These are phyloP conservation scores for Cercopithecus mona DNA, from an alignment of 2,113 vertebrate genomes.

Conservation along the genomic window DNA sequence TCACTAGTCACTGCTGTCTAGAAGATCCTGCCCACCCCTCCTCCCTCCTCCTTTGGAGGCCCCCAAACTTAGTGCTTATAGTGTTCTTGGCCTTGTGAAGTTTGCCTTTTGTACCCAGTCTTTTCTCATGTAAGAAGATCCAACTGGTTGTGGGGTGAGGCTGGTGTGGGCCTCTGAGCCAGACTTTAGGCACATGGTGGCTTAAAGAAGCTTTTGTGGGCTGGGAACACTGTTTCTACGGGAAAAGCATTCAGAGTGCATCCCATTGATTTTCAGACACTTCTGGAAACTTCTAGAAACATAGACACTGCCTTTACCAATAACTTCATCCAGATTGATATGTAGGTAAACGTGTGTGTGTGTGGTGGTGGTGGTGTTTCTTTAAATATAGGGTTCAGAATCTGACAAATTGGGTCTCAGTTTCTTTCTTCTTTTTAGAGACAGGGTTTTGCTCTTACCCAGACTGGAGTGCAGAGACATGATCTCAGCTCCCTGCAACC, in stretches of 20 bases:
- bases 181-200: neutral
- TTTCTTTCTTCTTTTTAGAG: too few species aligned
- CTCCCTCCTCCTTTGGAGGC: neutral
- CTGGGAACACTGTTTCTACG: neutral
- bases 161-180: neutral
- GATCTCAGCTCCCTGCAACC: too few species aligned
- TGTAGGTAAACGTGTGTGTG: neutral
- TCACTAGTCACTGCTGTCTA: neutral
- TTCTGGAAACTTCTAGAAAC: neutral
- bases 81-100: neutral
- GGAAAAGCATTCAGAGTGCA: neutral
- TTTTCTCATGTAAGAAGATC: neutral
- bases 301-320: neutral
- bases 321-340: neutral
- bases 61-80: neutral
- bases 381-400: neutral
- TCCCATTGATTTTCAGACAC: neutral
- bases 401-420: neutral
- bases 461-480: too few species aligned
- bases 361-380: fast-evolving
- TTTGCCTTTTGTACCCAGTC: neutral
- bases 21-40: neutral
- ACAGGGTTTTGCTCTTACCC: too few species aligned
- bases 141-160: neutral
- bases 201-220: neutral